These are phyloP conservation scores for Xylocopa sonorina DNA, from an alignment of 1,140 invertebrate genomes.

Conservation along the genomic window DNA sequence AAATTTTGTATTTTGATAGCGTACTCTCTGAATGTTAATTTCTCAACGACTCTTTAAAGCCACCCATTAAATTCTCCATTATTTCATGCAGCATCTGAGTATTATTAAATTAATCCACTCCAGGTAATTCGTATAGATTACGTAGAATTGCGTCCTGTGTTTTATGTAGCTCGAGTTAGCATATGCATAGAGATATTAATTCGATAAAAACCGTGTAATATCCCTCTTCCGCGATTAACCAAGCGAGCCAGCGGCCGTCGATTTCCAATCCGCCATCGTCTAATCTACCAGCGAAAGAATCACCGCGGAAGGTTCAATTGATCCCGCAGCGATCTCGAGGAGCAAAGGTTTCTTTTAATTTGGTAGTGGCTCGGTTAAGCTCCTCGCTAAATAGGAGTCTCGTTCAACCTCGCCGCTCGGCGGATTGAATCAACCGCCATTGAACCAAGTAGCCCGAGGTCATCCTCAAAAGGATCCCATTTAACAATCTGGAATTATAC, in stretches of 20 bases:
- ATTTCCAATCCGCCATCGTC: background rate
- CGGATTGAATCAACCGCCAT: conserved; percentile 42
- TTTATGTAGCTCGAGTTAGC: too few species aligned
- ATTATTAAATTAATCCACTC: too few species aligned
- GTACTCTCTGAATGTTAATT: too few species aligned
- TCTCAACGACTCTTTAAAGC: too few species aligned
- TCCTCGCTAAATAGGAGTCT: conserved; percentile 44
- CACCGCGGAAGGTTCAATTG: background rate
- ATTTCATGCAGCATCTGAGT: too few species aligned
- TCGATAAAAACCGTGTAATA: background rate
- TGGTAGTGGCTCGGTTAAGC: conserved; percentile 34
- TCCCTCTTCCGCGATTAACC: background rate
- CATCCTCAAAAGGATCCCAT: conserved; percentile 25
- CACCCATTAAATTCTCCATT: too few species aligned
- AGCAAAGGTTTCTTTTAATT: conserved; percentile 42
- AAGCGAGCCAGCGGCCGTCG: background rate
- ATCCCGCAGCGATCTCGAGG: conserved; percentile 6
- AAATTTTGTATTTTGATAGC: too few species aligned
- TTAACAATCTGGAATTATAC: background rate
- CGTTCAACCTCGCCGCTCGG: conserved; percentile 12
- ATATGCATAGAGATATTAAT: too few species aligned
- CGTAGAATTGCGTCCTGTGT: too few species aligned
- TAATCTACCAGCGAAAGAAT: background rate
- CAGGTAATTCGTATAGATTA: too few species aligned
- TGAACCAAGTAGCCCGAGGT: conserved; percentile 43